These are phyloP conservation scores for Heliothis subflexa DNA, from an alignment of 1,140 invertebrate species.

Conservation along the genomic window DNA sequence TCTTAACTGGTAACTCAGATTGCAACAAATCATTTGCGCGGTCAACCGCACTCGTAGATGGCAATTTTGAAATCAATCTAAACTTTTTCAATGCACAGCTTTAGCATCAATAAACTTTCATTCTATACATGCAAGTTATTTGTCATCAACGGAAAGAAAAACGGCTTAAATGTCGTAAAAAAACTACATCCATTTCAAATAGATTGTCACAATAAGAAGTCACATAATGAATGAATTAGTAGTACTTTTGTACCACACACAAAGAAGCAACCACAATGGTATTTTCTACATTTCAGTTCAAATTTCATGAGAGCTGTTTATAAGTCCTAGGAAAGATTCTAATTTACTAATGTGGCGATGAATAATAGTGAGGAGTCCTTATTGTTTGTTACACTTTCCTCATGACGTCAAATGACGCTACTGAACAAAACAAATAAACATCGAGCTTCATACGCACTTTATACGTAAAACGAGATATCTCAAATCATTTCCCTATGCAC, in stretches of 20 bases:
- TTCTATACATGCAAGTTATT: constrained; percentile 30
- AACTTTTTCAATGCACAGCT: constrained; percentile 64
- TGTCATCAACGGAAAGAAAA: neutral
- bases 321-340: no score
- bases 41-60: constrained; percentile 79
- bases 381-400: neutral
- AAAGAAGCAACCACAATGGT: no score
- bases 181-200: neutral
- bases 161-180: neutral
- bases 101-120: constrained; percentile 64
- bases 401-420: constrained; percentile 6
- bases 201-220: neutral
- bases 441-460: neutral
- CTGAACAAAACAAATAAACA: constrained; percentile 6
- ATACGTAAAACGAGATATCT: neutral
- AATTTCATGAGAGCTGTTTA: no score
- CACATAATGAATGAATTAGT: no score
- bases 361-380: neutral
- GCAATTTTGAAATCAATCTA: constrained; percentile 77
- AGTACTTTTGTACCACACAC: no score
- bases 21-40: constrained; percentile 71
- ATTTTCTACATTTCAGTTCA: no score
- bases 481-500: constrained; percentile 22
- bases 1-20: constrained; percentile 38
- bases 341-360: no score